Evolutionary conservation across 2,113 vertebrate species (phyloP).

Genomic region (Pollimyrus isidori): DNA sequence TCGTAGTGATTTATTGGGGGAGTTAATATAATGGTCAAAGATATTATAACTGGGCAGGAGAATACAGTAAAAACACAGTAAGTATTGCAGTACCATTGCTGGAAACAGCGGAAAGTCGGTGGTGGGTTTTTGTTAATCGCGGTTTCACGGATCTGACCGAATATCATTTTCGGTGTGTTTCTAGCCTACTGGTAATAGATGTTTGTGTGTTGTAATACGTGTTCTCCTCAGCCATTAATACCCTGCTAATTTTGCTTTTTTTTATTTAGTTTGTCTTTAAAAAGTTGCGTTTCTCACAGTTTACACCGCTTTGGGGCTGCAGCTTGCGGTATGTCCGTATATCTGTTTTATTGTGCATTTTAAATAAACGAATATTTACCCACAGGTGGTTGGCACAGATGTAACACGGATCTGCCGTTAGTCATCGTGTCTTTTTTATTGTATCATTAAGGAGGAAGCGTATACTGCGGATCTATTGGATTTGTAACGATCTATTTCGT

Average conservation of each 20-base stretch:
- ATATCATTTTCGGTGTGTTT: not conserved
- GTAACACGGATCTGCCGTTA: not conserved
- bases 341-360: not conserved
- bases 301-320: not conserved
- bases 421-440: not conserved
- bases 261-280: not conserved
- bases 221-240: not conserved
- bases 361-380: constrained; percentile 5
- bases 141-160: not conserved
- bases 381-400: constrained; percentile 5
- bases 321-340: not conserved
- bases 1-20: constrained; percentile 6
- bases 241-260: not conserved
- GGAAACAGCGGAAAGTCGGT: not conserved
- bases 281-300: not conserved
- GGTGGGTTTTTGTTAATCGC: not conserved
- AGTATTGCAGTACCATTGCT: constrained; percentile 8
- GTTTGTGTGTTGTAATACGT: not conserved
- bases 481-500: not conserved
- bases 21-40: not conserved
- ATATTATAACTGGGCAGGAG: not conserved
- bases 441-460: not conserved
- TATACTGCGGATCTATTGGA: not conserved
- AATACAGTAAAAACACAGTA: constrained; percentile 10
- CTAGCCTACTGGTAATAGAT: not conserved